Conservation (phyloP, 2,888 invertebrate genomes). For the Oscheius sp. region DNA sequence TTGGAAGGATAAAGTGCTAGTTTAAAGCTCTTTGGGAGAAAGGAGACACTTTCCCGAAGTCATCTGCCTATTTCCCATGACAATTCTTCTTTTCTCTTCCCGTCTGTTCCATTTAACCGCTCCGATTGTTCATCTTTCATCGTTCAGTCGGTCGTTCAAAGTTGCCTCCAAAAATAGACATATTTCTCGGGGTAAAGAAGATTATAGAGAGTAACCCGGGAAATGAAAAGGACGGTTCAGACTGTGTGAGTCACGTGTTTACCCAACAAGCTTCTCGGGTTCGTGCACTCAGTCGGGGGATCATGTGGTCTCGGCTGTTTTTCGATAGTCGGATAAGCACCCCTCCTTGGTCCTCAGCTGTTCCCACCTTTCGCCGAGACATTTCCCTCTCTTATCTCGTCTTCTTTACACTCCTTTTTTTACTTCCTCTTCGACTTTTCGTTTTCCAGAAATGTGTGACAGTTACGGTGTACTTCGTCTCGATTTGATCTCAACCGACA, state of each 20-base stretch:
- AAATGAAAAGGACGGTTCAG: no score
- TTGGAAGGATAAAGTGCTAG: no score
- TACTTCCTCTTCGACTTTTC: not conserved
- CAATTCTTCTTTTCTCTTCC: no score
- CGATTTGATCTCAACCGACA: constrained; percentile 29
- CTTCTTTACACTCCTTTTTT: not conserved
- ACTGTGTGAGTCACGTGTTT: not conserved
- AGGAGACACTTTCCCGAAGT: no score
- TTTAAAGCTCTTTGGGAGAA: no score
- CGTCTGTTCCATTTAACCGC: no score
- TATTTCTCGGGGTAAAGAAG: not conserved
- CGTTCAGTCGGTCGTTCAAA: not conserved
- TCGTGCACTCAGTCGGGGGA: not conserved
- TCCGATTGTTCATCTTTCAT: not conserved
- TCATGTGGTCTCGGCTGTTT: constrained; percentile 30
- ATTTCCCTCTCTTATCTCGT: not conserved
- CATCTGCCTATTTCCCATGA: no score
- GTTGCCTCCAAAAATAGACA: not conserved
- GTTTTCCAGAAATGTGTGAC: constrained; percentile 22
- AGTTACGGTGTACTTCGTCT: constrained; percentile 31
- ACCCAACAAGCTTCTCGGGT: constrained; percentile 3
- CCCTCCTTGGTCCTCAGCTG: constrained; percentile 4
- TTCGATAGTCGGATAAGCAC: constrained; percentile 30
- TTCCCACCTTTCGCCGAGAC: constrained; percentile 14
- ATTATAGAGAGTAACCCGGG: no score